Evolutionary conservation across 2,113 vertebrate genomes (phyloP).

Genomic region (Ciconia boyciana): DNA sequence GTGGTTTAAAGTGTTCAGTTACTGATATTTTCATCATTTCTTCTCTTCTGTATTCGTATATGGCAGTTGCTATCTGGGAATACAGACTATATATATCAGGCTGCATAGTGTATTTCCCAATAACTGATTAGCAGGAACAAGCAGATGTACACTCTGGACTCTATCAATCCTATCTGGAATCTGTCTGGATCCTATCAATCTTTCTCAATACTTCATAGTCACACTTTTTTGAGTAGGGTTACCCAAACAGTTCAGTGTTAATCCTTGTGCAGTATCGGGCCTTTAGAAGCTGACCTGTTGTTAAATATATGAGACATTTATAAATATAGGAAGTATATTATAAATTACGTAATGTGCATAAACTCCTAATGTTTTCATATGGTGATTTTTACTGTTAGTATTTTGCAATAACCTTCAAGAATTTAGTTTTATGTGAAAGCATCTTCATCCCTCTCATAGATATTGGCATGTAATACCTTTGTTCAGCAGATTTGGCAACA

Average conservation of each 20-base stretch:
- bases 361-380: not conserved
- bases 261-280: not conserved
- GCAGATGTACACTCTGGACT: not conserved
- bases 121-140: not conserved
- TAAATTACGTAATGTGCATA: not conserved
- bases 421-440: not conserved
- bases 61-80: not conserved
- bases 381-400: not conserved
- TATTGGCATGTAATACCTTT: not conserved
- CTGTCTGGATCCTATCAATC: not conserved
- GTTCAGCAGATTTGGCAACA: not conserved
- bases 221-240: not conserved
- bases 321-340: not conserved
- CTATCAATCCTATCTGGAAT: not conserved
- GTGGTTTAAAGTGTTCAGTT: not conserved
- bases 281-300: not conserved
- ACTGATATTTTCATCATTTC: not conserved
- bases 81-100: not conserved
- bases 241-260: not conserved
- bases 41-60: not conserved
- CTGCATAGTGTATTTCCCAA: not conserved
- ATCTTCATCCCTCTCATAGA: not conserved
- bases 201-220: not conserved
- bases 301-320: not conserved
- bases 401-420: not conserved